Evolutionary conservation across 2,113 vertebrate species (phyloP).

Genomic region (Macquaria australasica): DNA sequence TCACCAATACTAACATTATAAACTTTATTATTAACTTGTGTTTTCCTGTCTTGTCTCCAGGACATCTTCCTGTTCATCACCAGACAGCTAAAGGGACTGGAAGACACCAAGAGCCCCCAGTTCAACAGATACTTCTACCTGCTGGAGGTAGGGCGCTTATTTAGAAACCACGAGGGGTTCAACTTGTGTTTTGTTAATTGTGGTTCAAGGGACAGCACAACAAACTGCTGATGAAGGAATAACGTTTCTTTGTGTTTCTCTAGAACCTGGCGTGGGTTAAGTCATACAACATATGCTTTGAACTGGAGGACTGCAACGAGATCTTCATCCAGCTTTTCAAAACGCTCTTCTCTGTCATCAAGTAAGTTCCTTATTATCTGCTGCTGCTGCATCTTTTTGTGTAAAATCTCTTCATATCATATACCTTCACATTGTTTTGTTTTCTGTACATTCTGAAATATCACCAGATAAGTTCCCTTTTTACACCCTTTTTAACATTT

Average conservation of each 20-base stretch:
- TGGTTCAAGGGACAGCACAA: neutral
- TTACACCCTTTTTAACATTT: neutral
- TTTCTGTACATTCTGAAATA: neutral
- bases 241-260: constrained; percentile 21
- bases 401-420: neutral
- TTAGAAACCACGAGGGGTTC: neutral
- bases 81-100: constrained; percentile 97
- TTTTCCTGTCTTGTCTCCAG: constrained; percentile 76
- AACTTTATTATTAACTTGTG: too few species aligned
- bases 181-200: neutral
- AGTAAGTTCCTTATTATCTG: constrained; percentile 85
- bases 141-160: constrained; percentile 89
- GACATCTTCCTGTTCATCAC: constrained; percentile 99
- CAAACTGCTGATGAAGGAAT: constrained; percentile 84
- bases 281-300: constrained; percentile 99
- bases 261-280: constrained; percentile 99
- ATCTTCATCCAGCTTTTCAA: constrained; percentile 99
- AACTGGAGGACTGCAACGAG: constrained; percentile 99
- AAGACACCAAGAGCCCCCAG: constrained; percentile 99
- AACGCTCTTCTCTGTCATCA: constrained; percentile 99
- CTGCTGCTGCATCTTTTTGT: neutral
- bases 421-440: neutral
- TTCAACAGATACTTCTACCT: constrained; percentile 99
- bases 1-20: neutral
- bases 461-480: neutral